These are phyloP conservation scores for Sander lucioperca DNA, from an alignment of 2,113 vertebrate species.

Conservation along the genomic window DNA sequence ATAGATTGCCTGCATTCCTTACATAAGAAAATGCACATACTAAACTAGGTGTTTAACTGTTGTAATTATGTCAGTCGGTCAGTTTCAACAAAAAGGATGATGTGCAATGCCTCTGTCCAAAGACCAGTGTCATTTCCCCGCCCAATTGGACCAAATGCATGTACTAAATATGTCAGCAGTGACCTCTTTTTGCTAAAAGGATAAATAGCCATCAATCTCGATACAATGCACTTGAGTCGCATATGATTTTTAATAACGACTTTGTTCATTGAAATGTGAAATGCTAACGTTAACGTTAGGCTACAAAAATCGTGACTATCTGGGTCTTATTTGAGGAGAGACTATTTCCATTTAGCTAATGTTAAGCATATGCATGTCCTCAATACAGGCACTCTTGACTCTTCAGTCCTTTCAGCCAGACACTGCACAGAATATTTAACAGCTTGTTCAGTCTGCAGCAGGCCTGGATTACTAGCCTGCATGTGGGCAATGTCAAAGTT, in stretches of 20 bases:
- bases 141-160: conserved; percentile 21
- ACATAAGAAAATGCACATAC: conserved; percentile 4
- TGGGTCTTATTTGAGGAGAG: background rate
- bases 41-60: conserved; percentile 1
- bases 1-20: background rate
- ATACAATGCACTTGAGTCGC: background rate
- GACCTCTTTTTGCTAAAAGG: background rate
- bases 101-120: conserved; percentile 1
- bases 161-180: background rate
- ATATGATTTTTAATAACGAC: background rate
- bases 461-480: conserved; percentile 57
- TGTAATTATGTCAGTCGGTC: background rate
- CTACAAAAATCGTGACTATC: background rate
- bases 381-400: background rate
- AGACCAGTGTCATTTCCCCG: conserved; percentile 30
- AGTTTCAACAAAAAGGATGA: background rate
- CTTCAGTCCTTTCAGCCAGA: background rate
- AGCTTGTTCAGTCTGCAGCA: conserved; percentile 22
- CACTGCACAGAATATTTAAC: background rate
- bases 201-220: background rate
- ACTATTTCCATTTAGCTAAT: too few relatives aligned
- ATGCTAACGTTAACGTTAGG: conserved; percentile 7
- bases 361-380: background rate
- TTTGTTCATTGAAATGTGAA: conserved; percentile 21
- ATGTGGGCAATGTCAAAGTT: conserved; percentile 80